Evolutionary conservation across 2,888 invertebrate genomes (phyloP), one percentile per base, ranked within the genome.

Genomic region (Desoria tigrina): DNA sequence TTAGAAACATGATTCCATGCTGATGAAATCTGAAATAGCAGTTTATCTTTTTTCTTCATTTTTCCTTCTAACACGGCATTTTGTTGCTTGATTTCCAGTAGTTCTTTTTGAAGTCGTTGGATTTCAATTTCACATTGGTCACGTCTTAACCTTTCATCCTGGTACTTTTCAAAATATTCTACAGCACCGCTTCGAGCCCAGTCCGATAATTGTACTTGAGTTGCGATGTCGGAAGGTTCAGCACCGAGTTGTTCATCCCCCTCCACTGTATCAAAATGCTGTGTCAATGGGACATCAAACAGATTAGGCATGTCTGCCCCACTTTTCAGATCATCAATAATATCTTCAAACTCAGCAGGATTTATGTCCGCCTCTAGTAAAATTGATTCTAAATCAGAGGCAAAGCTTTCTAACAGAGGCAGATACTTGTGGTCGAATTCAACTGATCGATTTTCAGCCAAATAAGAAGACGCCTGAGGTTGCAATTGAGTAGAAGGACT

Each of bases 61-160:
- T 63, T 65, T 32, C 63, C 69, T 45, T 65, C 63, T 37, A 69
- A 57, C 7, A 71, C 73, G 14, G 69, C 72, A 37, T 60, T 66
- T 32, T 68, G 64, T 57, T 74, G 74, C 37, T 71, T 69, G 11
- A 72, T 50, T 42, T 64, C 66, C 16, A 74, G 57, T 11, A 74
- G 39, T 11, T 65, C 58, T 55, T 72, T 72, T 49, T 74, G 74
- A 1, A 76, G 51, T 7, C 39, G 54, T 7, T 54, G 32, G 24
- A 73, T 70, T 58, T 74, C 73, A 42, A 42, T 63, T 65, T 76
- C 76, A 63, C 76, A 76, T 2, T 71, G 65, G 53, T 74, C 64
- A 11, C 74, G 23, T 60, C 67, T 71, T 18, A 67, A 63, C 23
- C 66, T 70, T 61, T 76, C 75, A 45, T 71, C 70, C 26, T 73